These are phyloP conservation scores for Charina bottae DNA, from an alignment of 2,113 vertebrate species.

Conservation along the genomic window DNA sequence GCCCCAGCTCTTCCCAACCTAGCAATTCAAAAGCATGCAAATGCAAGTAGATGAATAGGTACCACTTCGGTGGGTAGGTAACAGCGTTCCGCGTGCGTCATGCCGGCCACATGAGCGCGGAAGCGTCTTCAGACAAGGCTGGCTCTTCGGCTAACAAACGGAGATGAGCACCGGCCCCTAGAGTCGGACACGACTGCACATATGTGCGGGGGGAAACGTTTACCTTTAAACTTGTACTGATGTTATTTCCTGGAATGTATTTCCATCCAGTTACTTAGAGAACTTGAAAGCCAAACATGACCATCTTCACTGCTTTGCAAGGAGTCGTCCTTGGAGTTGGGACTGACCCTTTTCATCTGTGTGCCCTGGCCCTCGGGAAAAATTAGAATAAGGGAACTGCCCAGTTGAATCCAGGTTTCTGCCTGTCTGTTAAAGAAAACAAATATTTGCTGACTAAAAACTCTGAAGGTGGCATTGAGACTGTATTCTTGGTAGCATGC, in stretches of 20 bases:
- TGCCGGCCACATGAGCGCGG: too few relatives aligned
- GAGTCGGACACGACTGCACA: too few relatives aligned
- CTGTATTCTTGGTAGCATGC: background rate
- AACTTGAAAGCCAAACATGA: background rate
- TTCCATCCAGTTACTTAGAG: slow-evolving; percentile 2
- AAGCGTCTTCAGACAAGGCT: too few relatives aligned
- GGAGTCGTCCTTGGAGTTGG: background rate
- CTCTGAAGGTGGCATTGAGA: background rate
- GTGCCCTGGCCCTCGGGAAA: background rate
- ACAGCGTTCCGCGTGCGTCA: too few relatives aligned
- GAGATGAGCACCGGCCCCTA: too few relatives aligned
- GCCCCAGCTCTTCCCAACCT: too few relatives aligned
- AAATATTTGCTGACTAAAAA: background rate
- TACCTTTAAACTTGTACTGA: background rate
- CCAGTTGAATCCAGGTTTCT: background rate
- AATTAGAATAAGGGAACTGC: background rate
- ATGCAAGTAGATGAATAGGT: too few relatives aligned
- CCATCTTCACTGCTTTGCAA: background rate
- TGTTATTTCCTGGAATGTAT: background rate
- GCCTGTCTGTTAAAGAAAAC: background rate
- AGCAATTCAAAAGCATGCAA: too few relatives aligned
- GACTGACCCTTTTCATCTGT: background rate
- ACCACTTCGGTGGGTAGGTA: too few relatives aligned
- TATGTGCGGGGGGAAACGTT: too few relatives aligned
- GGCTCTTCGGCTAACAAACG: too few relatives aligned